These are phyloP conservation scores for Poecilia gillii DNA, from an alignment of 2,797 vertebrate species.

Conservation along the genomic window DNA sequence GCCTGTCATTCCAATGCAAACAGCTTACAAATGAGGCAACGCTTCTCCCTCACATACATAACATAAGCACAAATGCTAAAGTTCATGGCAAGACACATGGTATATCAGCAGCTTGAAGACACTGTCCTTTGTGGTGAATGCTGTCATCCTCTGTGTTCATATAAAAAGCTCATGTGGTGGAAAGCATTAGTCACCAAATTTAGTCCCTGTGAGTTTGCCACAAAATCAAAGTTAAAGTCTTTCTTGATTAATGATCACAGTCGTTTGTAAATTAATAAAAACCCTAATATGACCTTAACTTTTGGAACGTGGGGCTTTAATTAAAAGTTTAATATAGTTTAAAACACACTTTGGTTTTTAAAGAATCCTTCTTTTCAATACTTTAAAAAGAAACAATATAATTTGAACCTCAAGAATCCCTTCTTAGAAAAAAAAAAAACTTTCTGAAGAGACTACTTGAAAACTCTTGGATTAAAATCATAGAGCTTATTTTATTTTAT, in stretches of 20 bases:
- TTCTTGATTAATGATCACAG: constrained; percentile 1
- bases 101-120: neutral
- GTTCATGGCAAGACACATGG: neutral
- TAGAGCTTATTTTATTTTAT: constrained; percentile 23
- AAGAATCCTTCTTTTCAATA: constrained; percentile 1
- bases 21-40: neutral
- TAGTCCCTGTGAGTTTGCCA: constrained; percentile 3
- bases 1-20: neutral
- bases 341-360: neutral
- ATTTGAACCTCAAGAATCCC: constrained; percentile 28
- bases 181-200: constrained; percentile 1
- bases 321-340: neutral
- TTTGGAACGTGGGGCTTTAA: neutral
- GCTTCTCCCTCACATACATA: neutral
- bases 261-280: neutral
- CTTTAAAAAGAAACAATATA: constrained; percentile 26
- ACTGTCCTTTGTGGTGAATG: neutral
- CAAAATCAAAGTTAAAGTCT: constrained; percentile 5
- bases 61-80: neutral
- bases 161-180: constrained; percentile 10
- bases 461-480: constrained; percentile 48
- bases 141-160: constrained; percentile 1
- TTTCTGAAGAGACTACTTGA: constrained; percentile 27
- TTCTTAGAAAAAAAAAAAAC: constrained; percentile 38
- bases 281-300: neutral